These are phyloP conservation scores for Engystomops pustulosus DNA, from an alignment of 2,113 vertebrate genomes.

Conservation along the genomic window DNA sequence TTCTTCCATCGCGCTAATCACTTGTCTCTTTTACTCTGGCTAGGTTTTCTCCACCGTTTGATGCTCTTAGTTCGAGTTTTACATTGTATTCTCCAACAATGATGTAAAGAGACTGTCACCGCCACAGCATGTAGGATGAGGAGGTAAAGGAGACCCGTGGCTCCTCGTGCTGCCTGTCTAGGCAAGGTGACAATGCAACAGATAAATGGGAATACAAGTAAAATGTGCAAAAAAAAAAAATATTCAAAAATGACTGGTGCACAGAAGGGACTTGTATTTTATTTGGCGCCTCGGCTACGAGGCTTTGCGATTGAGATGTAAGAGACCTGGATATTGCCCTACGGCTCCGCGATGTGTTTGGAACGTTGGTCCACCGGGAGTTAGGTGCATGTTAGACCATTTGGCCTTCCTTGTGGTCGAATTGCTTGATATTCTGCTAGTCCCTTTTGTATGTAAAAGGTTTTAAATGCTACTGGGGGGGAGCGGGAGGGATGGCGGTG, in stretches of 20 bases:
- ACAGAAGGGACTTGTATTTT: background rate
- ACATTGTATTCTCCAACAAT: conserved; percentile 53
- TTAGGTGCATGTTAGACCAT: background rate
- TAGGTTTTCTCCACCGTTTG: conserved; percentile 52
- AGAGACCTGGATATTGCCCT: too few relatives aligned
- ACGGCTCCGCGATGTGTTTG: too few relatives aligned
- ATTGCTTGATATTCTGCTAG: conserved; percentile 5
- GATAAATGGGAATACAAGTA: background rate
- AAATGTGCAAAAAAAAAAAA: background rate
- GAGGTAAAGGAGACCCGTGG: conserved; percentile 12
- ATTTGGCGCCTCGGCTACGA: background rate
- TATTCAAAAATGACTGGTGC: background rate
- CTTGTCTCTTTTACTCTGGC: conserved; percentile 56
- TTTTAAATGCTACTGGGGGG: conserved; percentile 32
- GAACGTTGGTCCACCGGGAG: too few relatives aligned
- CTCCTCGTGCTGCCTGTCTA: conserved; percentile 5
- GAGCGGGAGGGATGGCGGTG: conserved; percentile 12
- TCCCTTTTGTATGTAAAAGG: background rate
- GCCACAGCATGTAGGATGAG: conserved; percentile 11
- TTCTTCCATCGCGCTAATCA: conserved; percentile 58
- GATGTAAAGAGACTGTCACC: conserved; percentile 54
- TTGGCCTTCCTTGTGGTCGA: background rate
- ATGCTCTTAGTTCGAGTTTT: conserved; percentile 54
- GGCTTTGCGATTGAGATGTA: too few relatives aligned
- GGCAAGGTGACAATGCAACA: conserved; percentile 2